These are phyloP conservation scores for Ecdyonurus torrentis DNA, from an alignment of 2,888 invertebrate species.

Conservation along the genomic window DNA sequence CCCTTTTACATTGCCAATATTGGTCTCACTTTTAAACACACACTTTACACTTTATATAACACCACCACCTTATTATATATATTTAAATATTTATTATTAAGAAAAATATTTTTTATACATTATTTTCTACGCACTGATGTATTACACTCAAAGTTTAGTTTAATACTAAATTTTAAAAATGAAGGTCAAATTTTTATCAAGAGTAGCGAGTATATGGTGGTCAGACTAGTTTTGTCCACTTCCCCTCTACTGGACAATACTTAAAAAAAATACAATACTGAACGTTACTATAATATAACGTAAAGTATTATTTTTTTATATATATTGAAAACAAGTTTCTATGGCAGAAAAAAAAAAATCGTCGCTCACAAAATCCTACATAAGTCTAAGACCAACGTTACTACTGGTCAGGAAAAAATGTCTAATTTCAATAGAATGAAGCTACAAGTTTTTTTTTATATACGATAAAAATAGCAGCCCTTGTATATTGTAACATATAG, in stretches of 20 bases:
- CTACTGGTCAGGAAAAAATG: no score
- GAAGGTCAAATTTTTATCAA: background rate
- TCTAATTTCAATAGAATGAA: background rate
- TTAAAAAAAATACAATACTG: background rate
- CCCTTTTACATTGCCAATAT: background rate
- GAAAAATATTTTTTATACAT: no score
- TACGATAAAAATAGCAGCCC: background rate
- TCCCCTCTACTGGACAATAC: background rate
- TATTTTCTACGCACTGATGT: no score
- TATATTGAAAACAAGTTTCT: background rate
- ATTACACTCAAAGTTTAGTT: no score
- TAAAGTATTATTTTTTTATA: background rate
- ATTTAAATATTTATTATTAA: no score
- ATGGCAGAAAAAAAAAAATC: background rate
- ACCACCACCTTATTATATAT: no score
- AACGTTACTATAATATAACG: background rate
- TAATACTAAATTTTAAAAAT: no score
- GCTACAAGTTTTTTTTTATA: background rate
- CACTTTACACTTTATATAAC: no score
- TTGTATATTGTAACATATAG: background rate
- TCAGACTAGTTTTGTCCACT: background rate
- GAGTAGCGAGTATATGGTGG: background rate
- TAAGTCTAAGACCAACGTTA: no score
- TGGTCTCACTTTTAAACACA: no score
- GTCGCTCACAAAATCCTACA: no score